These are phyloP conservation scores for Streptopelia turtur DNA, from an alignment of 2,797 vertebrate species.

Conservation along the genomic window DNA sequence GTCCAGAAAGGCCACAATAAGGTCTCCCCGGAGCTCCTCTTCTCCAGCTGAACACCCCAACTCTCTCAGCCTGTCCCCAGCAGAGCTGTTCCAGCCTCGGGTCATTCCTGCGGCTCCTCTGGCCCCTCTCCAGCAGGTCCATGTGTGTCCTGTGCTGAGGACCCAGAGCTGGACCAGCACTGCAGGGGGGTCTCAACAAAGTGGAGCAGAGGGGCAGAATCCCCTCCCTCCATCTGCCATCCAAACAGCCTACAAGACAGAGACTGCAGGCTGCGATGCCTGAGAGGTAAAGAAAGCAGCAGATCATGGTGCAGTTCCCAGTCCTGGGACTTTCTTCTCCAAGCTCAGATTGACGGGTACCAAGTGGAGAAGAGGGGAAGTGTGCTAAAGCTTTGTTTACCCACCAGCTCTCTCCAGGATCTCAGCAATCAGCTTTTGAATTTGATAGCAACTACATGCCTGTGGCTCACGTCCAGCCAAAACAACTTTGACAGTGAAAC, in stretches of 20 bases:
- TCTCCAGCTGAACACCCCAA: no score
- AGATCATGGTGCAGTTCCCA: background rate
- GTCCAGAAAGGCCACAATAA: no score
- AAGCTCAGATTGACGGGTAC: rapidly evolving
- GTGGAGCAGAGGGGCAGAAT: no score
- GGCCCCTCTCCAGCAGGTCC: no score
- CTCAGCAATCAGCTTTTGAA: background rate
- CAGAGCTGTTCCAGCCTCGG: no score
- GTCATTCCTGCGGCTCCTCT: no score
- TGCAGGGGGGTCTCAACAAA: no score
- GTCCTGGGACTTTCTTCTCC: background rate
- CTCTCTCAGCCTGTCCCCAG: no score
- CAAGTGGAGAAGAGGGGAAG: background rate
- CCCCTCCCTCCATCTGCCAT: background rate
- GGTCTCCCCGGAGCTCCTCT: no score
- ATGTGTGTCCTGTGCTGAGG: no score
- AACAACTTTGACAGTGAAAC: background rate
- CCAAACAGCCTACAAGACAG: background rate
- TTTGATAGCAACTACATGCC: background rate
- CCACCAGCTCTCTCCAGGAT: background rate
- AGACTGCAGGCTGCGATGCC: rapidly evolving
- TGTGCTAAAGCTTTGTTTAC: background rate
- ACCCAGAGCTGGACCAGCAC: no score
- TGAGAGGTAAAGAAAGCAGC: no score
- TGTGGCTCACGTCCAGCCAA: background rate